phyloP scores from a whole-genome alignment of 1,140 invertebrate genomes.

The Reticulitermes speratus region DNA sequence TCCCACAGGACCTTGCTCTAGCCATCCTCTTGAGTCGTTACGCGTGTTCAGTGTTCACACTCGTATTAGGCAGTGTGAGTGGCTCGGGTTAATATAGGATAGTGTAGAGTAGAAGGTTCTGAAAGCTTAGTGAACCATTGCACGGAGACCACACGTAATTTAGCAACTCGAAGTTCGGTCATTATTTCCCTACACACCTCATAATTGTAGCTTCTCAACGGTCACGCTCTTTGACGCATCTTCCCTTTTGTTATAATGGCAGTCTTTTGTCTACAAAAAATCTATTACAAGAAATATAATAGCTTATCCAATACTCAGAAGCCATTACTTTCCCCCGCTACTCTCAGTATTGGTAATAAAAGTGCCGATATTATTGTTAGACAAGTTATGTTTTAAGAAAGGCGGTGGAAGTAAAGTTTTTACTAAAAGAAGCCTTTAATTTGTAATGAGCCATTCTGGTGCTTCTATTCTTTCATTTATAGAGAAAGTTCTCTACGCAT shows the following conservation, averaged over 20 bases:
- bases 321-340: no score
- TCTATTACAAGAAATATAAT: conserved; percentile 6
- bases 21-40: no score
- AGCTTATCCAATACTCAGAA: not conserved
- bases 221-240: not conserved
- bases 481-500: not conserved
- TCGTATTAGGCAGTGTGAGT: not conserved
- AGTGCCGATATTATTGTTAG: no score
- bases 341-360: no score
- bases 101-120: not conserved
- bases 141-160: not conserved
- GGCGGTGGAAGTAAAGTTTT: no score
- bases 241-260: not conserved
- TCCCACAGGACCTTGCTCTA: no score
- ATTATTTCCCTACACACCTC: not conserved
- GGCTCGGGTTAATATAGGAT: not conserved
- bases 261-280: not conserved
- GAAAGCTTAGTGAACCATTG: not conserved
- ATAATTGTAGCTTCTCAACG: not conserved
- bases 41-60: no score
- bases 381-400: no score
- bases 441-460: no score
- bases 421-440: no score
- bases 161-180: not conserved
- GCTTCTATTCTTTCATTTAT: no score